These are phyloP conservation scores for Chrysocyon brachyurus DNA, from an alignment of 2,797 vertebrate species.

Conservation along the genomic window DNA sequence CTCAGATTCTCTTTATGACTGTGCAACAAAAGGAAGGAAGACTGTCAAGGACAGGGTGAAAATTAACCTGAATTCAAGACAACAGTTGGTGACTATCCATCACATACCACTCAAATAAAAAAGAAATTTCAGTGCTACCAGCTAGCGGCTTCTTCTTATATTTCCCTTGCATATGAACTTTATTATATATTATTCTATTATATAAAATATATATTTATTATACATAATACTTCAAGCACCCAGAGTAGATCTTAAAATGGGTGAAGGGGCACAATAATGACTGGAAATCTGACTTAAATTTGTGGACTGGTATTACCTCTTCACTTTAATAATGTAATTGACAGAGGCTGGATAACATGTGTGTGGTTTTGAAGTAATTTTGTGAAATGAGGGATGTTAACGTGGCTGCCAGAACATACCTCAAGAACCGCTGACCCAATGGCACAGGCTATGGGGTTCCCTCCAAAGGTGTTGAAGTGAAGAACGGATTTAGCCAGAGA, in stretches of 20 bases:
- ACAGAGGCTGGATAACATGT: background rate
- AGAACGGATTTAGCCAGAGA: conserved; percentile 88
- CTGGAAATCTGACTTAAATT: background rate
- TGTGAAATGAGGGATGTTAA: too few relatives aligned
- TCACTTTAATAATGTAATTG: background rate
- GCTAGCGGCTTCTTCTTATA: background rate
- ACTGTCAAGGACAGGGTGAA: background rate
- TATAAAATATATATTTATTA: background rate
- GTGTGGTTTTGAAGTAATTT: background rate
- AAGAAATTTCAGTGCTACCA: background rate
- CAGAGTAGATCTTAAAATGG: background rate
- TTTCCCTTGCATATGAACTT: background rate
- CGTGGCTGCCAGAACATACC: conserved; percentile 82
- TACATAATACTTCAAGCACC: background rate
- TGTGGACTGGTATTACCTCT: background rate
- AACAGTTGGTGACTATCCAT: background rate
- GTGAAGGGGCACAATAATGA: background rate
- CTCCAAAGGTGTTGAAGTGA: conserved; percentile 97
- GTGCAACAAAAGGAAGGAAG: background rate
- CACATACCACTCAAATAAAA: background rate
- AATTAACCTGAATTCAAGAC: background rate
- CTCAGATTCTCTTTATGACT: background rate
- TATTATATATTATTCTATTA: background rate
- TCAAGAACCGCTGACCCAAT: conserved; percentile 94
- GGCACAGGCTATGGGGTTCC: conserved; percentile 93